Conservation (phyloP, 64 coral and sea anemone species). For the Platygyra sinensis region DNA sequence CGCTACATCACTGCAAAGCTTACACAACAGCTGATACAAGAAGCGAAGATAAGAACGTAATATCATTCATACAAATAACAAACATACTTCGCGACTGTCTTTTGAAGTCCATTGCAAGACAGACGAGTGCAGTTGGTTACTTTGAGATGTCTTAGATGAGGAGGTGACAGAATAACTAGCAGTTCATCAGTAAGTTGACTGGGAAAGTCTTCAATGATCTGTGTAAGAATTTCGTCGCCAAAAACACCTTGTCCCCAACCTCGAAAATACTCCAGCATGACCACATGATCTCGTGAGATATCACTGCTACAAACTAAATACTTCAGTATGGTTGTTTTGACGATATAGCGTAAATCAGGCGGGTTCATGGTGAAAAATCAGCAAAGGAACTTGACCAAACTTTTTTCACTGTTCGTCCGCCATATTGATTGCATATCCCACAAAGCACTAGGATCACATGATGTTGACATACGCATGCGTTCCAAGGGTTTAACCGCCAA, state of each 20-base stretch:
- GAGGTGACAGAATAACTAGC: conserved; percentile 21
- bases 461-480: conserved; percentile 26
- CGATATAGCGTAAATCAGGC: conserved; percentile 8
- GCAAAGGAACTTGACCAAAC: not conserved
- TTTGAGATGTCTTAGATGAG: conserved; percentile 54
- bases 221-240: conserved; percentile 40
- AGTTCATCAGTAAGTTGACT: conserved; percentile 53
- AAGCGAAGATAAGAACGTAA: not conserved
- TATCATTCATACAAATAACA: no score
- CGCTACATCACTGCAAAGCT: no score
- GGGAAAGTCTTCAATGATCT: conserved; percentile 51
- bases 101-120: conserved; percentile 44
- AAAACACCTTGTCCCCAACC: conserved; percentile 39
- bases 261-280: conserved; percentile 36
- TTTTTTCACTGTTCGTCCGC: not conserved
- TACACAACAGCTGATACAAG: not conserved
- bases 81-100: conserved; percentile 48
- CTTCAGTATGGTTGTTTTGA: conserved; percentile 27
- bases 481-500: conserved; percentile 8
- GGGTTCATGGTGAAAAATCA: conserved; percentile 35
- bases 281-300: conserved; percentile 4
- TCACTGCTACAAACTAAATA: conserved; percentile 52
- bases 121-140: conserved; percentile 23
- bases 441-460: not conserved
- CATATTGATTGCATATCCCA: not conserved